A percentile compares a stretch with the other conserved stretches of the same genome.
Evolutionary conservation across 2,888 invertebrate species (phyloP).

Genomic region (Esperia sulphurella): DNA sequence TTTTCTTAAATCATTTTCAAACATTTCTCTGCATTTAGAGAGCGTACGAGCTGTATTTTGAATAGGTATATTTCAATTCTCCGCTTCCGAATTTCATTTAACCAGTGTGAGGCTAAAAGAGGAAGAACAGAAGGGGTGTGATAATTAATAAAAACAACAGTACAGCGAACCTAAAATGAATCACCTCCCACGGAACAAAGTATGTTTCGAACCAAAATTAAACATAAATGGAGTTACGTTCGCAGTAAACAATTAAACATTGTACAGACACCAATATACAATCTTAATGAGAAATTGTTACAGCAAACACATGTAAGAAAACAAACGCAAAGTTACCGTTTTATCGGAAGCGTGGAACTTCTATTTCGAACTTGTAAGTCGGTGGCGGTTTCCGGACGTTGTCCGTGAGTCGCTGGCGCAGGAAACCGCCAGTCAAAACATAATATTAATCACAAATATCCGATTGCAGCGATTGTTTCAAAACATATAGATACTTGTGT

Average conservation of each 20-base stretch:
- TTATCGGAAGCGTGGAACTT: constrained; percentile 31
- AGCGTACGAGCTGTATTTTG: too few relatives aligned
- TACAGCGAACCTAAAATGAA: neutral
- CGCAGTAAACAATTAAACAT: neutral
- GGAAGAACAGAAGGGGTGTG: too few relatives aligned
- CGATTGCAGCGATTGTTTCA: constrained; percentile 37
- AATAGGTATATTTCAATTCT: too few relatives aligned
- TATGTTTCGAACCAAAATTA: constrained; percentile 1
- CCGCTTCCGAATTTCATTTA: too few relatives aligned
- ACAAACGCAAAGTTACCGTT: constrained; percentile 49
- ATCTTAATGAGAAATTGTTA: neutral
- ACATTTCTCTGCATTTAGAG: too few relatives aligned
- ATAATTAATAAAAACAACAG: neutral
- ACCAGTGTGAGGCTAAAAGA: too few relatives aligned
- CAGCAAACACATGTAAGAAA: constrained; percentile 19
- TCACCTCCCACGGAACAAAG: neutral
- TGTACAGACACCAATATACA: neutral
- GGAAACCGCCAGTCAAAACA: constrained; percentile 60
- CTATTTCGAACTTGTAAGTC: constrained; percentile 52
- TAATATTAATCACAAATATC: constrained; percentile 37
- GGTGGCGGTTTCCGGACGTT: constrained; percentile 47
- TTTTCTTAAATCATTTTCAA: too few relatives aligned
- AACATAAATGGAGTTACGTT: constrained; percentile 3
- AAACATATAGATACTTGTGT: constrained; percentile 30
- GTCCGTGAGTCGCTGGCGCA: constrained; percentile 27